These are phyloP conservation scores for Oncorhynchus clarkii DNA, from an alignment of 2,113 vertebrate genomes.

Conservation along the genomic window DNA sequence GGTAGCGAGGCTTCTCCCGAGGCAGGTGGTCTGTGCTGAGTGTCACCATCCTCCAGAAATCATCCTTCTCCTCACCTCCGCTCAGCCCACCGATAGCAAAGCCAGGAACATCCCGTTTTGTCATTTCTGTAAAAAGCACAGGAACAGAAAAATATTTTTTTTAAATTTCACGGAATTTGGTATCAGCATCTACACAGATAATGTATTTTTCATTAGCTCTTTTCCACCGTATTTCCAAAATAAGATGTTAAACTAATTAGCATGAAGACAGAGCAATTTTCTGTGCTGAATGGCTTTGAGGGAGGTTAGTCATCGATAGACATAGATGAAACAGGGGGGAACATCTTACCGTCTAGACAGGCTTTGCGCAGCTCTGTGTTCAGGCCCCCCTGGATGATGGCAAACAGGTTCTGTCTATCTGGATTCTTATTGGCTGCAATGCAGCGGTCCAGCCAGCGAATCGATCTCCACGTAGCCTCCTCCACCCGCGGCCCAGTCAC, in stretches of 20 bases:
- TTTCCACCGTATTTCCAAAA: neutral
- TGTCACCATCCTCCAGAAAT: slow-evolving; percentile 90
- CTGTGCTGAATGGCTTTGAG: neutral
- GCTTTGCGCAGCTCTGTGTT: slow-evolving; percentile 77
- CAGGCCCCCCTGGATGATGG: slow-evolving; percentile 90
- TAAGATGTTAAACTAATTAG: neutral
- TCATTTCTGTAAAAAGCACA: slow-evolving; percentile 79
- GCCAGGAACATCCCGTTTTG: slow-evolving; percentile 82
- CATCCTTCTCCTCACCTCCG: slow-evolving; percentile 88
- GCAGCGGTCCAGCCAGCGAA: slow-evolving; percentile 93
- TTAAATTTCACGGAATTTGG: neutral
- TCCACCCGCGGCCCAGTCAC: slow-evolving; percentile 83
- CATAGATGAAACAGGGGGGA: neutral
- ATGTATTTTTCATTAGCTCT: neutral
- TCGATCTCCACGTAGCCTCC: slow-evolving; percentile 87
- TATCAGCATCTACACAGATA: neutral
- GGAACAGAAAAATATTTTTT: neutral
- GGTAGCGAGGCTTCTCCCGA: slow-evolving; percentile 85
- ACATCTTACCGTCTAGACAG: slow-evolving; percentile 79
- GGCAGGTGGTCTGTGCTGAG: slow-evolving; percentile 86
- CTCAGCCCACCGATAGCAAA: slow-evolving; percentile 93
- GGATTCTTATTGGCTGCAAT: slow-evolving; percentile 79
- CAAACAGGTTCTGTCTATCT: slow-evolving; percentile 85
- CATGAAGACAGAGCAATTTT: no score
- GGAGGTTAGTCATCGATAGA: neutral